These are phyloP conservation scores for Gastrophryne carolinensis DNA, from an alignment of 2,797 vertebrate species.

Conservation along the genomic window DNA sequence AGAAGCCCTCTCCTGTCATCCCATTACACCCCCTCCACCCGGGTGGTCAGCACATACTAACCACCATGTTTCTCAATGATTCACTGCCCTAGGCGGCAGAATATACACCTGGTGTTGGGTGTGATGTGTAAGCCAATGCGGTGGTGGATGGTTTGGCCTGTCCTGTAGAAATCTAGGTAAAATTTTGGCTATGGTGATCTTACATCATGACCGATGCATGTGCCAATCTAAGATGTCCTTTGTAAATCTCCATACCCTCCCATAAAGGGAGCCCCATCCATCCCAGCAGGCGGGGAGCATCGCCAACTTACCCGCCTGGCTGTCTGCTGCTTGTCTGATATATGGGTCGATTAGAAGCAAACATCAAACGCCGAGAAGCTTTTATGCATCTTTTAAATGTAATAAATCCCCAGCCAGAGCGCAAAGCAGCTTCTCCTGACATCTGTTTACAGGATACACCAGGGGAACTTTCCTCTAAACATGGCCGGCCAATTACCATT, in stretches of 20 bases:
- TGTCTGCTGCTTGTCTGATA: neutral
- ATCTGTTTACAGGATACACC: neutral
- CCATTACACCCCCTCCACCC: no score
- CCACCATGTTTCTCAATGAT: no score
- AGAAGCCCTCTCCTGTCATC: no score
- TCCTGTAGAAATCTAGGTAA: no score
- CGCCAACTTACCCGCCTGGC: neutral
- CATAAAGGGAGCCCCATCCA: neutral
- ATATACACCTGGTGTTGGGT: no score
- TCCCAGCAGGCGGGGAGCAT: neutral
- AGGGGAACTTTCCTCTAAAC: neutral
- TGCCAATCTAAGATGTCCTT: neutral
- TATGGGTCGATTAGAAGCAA: conserved; percentile 8
- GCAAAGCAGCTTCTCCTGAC: neutral
- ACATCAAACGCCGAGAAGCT: conserved; percentile 23
- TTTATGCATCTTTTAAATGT: conserved; percentile 8
- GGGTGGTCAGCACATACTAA: no score
- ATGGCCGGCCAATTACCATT: no score
- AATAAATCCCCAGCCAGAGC: neutral
- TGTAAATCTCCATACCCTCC: neutral
- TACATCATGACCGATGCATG: neutral
- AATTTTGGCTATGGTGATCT: no score
- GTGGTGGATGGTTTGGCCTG: no score
- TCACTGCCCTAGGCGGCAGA: no score
- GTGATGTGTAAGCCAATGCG: no score